phyloP scores from a whole-genome alignment of 53 echinoderm and acorn worm species.

The Pentamera pediparva region DNA sequence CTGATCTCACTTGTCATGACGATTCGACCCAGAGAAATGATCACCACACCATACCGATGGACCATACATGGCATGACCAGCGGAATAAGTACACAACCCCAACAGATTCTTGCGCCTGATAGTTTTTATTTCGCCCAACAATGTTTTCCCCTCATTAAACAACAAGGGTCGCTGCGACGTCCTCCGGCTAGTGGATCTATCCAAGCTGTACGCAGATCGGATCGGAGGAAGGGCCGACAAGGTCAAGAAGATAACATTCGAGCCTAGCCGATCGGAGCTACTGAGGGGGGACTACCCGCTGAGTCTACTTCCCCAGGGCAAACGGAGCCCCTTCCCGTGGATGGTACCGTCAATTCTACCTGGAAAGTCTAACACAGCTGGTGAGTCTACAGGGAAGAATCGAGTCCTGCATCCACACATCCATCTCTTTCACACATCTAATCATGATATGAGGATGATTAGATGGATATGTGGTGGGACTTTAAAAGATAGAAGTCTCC shows the following conservation, averaged over 20 bases:
- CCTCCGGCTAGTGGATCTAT: conserved; percentile 83
- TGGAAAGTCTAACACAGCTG: conserved; percentile 64
- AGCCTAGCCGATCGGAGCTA: conserved; percentile 12
- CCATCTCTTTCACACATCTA: no score
- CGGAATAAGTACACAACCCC: no score
- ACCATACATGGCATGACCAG: no score
- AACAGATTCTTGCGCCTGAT: no score
- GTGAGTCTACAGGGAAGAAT: conserved; percentile 12
- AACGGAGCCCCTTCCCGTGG: conserved; percentile 57
- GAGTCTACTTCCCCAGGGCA: conserved; percentile 52
- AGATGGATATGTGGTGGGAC: no score
- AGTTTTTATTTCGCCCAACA: no score
- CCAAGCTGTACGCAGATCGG: conserved; percentile 57
- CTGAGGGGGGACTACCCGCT: conserved; percentile 59
- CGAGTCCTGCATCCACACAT: not conserved
- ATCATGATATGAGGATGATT: no score
- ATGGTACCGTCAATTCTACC: conserved; percentile 35
- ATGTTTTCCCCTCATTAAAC: not conserved
- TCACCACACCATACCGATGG: no score
- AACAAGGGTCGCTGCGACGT: conserved; percentile 86
- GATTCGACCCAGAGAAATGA: no score
- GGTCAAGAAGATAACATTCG: not conserved
- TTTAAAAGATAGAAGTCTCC: no score
- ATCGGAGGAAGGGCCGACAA: not conserved
- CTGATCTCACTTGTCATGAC: no score